phyloP scores from a whole-genome alignment of 1,140 invertebrate species.

The Ganaspis sp. region DNA sequence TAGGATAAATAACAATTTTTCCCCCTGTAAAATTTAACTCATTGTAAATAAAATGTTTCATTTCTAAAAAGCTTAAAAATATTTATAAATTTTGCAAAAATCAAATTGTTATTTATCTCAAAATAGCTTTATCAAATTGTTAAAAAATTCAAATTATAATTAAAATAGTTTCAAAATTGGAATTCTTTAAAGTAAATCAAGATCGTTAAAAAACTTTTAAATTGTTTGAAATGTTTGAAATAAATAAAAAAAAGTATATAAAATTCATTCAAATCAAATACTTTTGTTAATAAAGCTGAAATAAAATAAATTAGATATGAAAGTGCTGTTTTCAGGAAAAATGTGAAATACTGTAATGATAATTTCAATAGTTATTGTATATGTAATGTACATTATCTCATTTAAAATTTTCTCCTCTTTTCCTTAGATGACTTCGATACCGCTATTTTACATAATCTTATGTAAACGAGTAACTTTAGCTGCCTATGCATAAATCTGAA shows the following conservation, averaged over 20 bases:
- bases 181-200: neutral
- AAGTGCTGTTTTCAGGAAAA: neutral
- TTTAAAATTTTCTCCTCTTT: neutral
- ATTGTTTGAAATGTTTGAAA: too few relatives aligned
- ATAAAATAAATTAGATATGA: neutral
- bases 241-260: too few relatives aligned
- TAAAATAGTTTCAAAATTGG: neutral
- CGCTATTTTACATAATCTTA: constrained; percentile 27
- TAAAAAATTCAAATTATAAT: neutral
- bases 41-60: constrained; percentile 17
- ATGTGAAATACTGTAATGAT: neutral
- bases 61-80: neutral
- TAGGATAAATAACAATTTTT: neutral
- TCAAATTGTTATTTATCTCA: neutral
- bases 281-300: neutral
- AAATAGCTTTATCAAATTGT: neutral
- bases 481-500: constrained; percentile 9
- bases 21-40: neutral
- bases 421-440: neutral
- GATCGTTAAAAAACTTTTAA: too few relatives aligned
- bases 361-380: too few relatives aligned
- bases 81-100: neutral
- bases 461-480: constrained; percentile 11
- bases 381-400: neutral
- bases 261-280: too few relatives aligned